These are phyloP conservation scores for Gonatopus flavifemur DNA, from an alignment of 1,140 invertebrate species.

Conservation along the genomic window DNA sequence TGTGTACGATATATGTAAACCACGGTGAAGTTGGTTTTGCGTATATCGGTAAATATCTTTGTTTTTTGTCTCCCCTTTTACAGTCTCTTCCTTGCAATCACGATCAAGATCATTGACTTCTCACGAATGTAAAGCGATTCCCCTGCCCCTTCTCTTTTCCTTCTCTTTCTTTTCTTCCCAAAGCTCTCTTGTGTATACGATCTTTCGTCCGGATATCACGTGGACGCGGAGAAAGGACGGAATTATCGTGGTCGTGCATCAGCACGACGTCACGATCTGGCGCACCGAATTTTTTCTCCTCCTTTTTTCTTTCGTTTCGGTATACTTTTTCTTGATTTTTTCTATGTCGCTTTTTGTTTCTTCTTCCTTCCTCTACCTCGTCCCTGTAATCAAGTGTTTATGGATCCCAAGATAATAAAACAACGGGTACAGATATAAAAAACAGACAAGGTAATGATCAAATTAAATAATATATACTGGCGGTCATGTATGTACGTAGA, in stretches of 20 bases:
- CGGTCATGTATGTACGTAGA: no score
- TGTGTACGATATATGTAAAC: no score
- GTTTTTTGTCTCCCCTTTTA: background rate
- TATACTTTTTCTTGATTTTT: no score
- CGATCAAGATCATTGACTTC: conserved; percentile 50
- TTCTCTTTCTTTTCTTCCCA: no score
- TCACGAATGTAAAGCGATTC: conserved; percentile 43
- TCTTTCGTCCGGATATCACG: conserved; percentile 33
- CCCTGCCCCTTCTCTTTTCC: background rate
- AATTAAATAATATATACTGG: no score
- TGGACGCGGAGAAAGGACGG: conserved; percentile 28
- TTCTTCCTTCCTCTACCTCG: no score
- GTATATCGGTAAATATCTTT: no score
- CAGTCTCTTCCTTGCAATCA: conserved; percentile 24
- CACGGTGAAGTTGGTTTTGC: no score
- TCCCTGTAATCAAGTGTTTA: no score
- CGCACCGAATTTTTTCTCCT: conserved; percentile 1
- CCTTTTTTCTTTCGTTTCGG: background rate
- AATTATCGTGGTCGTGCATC: conserved; percentile 36
- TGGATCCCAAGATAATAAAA: no score
- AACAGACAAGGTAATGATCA: no score
- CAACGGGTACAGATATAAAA: no score
- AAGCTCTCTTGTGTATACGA: conserved; percentile 20
- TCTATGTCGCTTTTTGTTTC: background rate
- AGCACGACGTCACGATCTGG: conserved; percentile 26